These are phyloP conservation scores for Myxocyprinus asiaticus DNA, from an alignment of 2,113 vertebrate species.

Conservation along the genomic window DNA sequence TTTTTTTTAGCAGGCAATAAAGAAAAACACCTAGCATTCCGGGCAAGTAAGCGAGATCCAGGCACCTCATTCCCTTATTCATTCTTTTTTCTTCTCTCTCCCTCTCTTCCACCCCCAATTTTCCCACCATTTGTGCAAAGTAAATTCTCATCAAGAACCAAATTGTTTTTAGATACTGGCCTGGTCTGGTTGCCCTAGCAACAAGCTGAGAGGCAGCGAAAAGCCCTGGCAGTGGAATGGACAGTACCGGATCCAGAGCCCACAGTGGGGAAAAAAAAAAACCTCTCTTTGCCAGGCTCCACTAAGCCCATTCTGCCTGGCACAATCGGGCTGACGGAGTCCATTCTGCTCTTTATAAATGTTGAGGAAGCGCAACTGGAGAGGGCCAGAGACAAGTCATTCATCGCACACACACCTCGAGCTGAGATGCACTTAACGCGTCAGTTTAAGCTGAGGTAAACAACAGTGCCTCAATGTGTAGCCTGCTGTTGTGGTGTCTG, in stretches of 20 bases:
- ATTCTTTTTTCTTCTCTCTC: constrained; percentile 55
- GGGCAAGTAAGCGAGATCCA: constrained; percentile 32
- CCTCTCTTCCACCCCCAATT: constrained; percentile 77
- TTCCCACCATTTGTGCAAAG: constrained; percentile 85
- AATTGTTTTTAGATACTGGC: constrained; percentile 87
- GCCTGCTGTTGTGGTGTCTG: not conserved
- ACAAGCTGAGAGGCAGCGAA: constrained; percentile 78
- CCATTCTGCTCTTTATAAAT: constrained; percentile 78
- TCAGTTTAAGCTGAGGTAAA: constrained; percentile 11
- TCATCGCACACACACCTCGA: constrained; percentile 20
- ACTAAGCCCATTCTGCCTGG: constrained; percentile 83
- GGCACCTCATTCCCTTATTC: constrained; percentile 35
- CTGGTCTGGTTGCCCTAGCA: constrained; percentile 86
- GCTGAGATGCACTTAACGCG: constrained; percentile 25
- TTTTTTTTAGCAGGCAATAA: not conserved
- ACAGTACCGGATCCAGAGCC: constrained; percentile 74
- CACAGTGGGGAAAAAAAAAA: constrained; percentile 52
- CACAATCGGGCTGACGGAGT: constrained; percentile 81
- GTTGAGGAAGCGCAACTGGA: constrained; percentile 77
- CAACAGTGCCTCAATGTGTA: not conserved
- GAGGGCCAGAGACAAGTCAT: constrained; percentile 66
- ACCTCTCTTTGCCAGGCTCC: constrained; percentile 85
- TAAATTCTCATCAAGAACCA: constrained; percentile 87
- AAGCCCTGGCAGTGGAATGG: constrained; percentile 66
- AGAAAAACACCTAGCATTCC: not conserved